Base-by-base conservation (phyloP, 1,140 invertebrate genomes). In the Magallana angulata region DNA sequence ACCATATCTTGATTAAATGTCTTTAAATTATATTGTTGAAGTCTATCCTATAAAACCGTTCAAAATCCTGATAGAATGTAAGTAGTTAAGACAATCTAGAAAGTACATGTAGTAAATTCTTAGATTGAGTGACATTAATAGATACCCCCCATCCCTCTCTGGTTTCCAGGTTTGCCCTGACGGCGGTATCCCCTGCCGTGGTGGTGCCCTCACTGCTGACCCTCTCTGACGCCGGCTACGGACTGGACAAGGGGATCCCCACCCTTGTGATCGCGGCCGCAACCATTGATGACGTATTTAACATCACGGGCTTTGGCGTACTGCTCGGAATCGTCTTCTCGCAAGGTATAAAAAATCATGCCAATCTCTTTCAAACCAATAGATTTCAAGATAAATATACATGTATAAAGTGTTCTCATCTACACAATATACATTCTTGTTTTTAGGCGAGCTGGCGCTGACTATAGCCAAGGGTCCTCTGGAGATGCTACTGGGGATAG, bases 171-270 rank as follows among this genome's bases (percentile, higher is more conserved):
- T 97, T 97, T 88, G 97, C 98, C 57, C 95, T 98, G 60, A 97
- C 98, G 1, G 98, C 98, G 0, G 98, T 99, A 8, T 98, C 98
- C 0, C 98, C 98, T 0, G 98, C 98, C 12, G 98, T 99, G 6
- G 97, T 99, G 3, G 98, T 99, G 14, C 98, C 98, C 0, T 97
- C 97, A 90, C 96, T 99, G 68, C 97, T 99, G 91, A 96, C 97
- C 64, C 95, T 99, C 9, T 96, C 97, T 12, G 96, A 96, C 84
- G 97, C 97, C 92, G 97, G 98, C 7, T 98, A 98, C 92, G 98
- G 98, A 0, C 97, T 98, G 5, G 97, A 97, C 57, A 98, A 99
- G 96, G 98, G 98, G 1, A 98, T 99, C 84, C 98, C 98, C 0
- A 99, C 98, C 0, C 95, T 99, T 16, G 97, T 99, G 62, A 97